Evolutionary conservation across 2,888 invertebrate genomes (phyloP).

Genomic region (Fabriciana adippe): DNA sequence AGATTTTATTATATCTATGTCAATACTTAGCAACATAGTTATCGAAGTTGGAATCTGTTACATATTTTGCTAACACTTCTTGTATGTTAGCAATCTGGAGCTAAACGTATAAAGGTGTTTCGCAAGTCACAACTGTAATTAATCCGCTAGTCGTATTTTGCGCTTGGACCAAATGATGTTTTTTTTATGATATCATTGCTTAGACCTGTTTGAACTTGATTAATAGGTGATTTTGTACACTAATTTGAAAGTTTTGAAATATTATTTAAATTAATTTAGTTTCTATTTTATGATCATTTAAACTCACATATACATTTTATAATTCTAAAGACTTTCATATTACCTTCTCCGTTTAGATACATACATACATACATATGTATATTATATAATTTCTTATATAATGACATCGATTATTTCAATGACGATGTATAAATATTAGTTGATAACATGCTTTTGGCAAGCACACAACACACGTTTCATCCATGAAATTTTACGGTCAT

Average conservation of each 20-base stretch:
- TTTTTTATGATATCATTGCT: background rate
- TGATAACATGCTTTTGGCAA: background rate
- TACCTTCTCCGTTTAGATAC: too few relatives aligned
- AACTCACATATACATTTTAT: background rate
- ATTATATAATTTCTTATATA: background rate
- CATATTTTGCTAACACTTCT: conserved; percentile 26
- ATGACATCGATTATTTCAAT: background rate
- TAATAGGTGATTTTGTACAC: conserved; percentile 34
- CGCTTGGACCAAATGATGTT: conserved; percentile 42
- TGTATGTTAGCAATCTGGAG: conserved; percentile 20
- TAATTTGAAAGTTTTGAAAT: background rate
- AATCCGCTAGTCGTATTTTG: conserved; percentile 46
- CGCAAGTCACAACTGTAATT: conserved; percentile 46
- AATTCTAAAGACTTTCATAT: too few relatives aligned
- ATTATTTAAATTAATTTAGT: background rate
- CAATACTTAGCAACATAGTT: background rate
- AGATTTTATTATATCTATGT: background rate
- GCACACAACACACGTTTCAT: background rate
- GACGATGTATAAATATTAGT: background rate
- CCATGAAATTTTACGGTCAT: background rate
- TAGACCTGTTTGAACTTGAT: conserved; percentile 44
- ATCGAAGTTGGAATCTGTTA: conserved; percentile 2
- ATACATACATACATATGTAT: background rate
- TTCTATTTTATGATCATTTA: background rate
- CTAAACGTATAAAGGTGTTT: conserved; percentile 43